Percentiles rank a stretch among this genome's conserved stretches.
phyloP scores from a whole-genome alignment of 2,888 invertebrate species.

The Cyrtodaria siliqua region DNA sequence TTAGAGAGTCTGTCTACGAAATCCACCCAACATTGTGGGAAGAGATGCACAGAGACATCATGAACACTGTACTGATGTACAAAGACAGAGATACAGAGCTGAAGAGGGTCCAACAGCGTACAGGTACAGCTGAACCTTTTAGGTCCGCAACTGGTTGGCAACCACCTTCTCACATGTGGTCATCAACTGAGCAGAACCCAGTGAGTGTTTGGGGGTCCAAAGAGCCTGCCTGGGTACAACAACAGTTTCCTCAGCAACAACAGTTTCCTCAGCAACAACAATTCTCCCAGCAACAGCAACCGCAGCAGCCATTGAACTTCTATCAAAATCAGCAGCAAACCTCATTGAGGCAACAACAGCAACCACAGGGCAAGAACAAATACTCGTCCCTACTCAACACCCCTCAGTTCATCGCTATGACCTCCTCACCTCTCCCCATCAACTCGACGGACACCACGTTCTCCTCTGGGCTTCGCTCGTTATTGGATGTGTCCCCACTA shows the following conservation, averaged over 20 bases:
- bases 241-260: slow-evolving; percentile 25
- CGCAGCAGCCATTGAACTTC: slow-evolving; percentile 12
- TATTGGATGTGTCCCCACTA: slow-evolving; percentile 13
- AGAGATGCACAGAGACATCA: slow-evolving; percentile 34
- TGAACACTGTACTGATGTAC: slow-evolving; percentile 48
- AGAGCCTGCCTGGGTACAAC: slow-evolving; percentile 37
- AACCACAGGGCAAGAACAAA: slow-evolving; percentile 21
- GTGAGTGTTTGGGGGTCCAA: slow-evolving; percentile 41
- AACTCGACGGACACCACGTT: too few relatives aligned
- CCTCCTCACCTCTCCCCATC: too few relatives aligned
- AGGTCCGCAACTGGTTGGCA: slow-evolving; percentile 33
- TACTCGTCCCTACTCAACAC: slow-evolving; percentile 22
- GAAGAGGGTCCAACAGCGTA: slow-evolving; percentile 14
- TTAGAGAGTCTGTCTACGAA: slow-evolving; percentile 41
- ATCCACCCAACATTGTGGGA: slow-evolving; percentile 42
- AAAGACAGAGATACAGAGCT: slow-evolving; percentile 37
- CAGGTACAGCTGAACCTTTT: slow-evolving; percentile 7
- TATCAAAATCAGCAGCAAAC: slow-evolving; percentile 23
- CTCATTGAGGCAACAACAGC: slow-evolving; percentile 16
- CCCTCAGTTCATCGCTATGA: slow-evolving; percentile 13
- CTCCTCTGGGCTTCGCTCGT: slow-evolving; percentile 8
- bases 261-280: slow-evolving; percentile 17
- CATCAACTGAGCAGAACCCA: slow-evolving; percentile 39
- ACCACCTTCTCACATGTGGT: slow-evolving; percentile 41
- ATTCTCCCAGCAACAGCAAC: slow-evolving; percentile 17